Evolutionary conservation across 1,140 invertebrate species (phyloP).

Genomic region (Diabrotica undecimpunctata): DNA sequence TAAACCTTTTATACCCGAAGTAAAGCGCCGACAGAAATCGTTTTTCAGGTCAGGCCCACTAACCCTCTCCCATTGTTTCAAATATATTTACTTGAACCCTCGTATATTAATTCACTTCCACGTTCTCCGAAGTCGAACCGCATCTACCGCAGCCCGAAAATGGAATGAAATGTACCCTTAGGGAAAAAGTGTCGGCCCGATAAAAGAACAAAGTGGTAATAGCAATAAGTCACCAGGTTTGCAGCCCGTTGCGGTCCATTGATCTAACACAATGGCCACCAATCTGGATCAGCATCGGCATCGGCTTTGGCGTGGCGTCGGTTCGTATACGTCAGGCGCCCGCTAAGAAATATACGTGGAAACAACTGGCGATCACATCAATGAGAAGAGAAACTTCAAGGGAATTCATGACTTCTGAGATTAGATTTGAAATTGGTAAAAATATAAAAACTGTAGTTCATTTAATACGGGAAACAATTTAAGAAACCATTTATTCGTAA

Average conservation of each 20-base stretch:
- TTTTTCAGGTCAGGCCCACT: no score
- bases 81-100: neutral
- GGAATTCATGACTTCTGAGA: neutral
- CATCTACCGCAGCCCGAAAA: neutral
- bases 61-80: no score
- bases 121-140: slow-evolving; percentile 1
- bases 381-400: neutral
- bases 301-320: slow-evolving; percentile 5
- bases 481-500: no score
- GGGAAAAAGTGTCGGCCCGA: slow-evolving; percentile 10
- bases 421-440: slow-evolving; percentile 4
- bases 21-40: no score
- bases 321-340: slow-evolving; percentile 10
- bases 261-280: slow-evolving; percentile 29
- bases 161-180: slow-evolving; percentile 2
- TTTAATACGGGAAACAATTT: no score
- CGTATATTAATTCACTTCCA: neutral
- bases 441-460: no score
- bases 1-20: no score
- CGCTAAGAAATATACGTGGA: slow-evolving; percentile 9
- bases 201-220: slow-evolving; percentile 18
- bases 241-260: slow-evolving; percentile 24
- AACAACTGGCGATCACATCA: slow-evolving; percentile 1
- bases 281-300: slow-evolving; percentile 24
- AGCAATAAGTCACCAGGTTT: slow-evolving; percentile 26